Conservation (phyloP, 2,113 vertebrate species). For the Cyprinodon tularosa region DNA sequence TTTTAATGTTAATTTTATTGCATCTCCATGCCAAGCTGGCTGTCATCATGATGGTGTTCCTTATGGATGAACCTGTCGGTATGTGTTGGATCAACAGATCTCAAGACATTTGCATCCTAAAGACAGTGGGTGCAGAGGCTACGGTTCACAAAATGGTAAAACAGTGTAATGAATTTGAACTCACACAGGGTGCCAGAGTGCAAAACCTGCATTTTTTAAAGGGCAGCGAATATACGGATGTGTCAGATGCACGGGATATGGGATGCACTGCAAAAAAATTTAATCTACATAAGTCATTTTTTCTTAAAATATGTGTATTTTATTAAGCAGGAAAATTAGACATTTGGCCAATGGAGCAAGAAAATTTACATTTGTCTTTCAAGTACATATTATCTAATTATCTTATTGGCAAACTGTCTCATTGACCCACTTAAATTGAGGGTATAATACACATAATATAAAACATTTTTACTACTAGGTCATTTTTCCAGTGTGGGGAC, state of each 20-base stretch:
- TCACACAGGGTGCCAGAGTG: conserved; percentile 17
- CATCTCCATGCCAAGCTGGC: not conserved
- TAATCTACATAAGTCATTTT: not conserved
- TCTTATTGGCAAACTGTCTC: too few species aligned
- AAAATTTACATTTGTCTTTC: too few species aligned
- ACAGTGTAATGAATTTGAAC: conserved; percentile 41
- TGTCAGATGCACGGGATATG: not conserved
- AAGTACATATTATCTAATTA: too few species aligned
- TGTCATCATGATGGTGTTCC: not conserved
- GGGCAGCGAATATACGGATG: not conserved
- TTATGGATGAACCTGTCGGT: not conserved
- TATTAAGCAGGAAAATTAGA: too few species aligned
- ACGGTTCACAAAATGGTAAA: conserved; percentile 23
- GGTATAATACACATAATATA: too few species aligned
- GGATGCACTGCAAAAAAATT: conserved; percentile 6
- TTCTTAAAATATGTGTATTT: too few species aligned
- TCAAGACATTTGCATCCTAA: conserved; percentile 38
- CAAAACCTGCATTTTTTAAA: conserved; percentile 39
- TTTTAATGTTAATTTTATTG: conserved; percentile 2
- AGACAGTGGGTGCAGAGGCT: not conserved
- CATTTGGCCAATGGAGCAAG: too few species aligned
- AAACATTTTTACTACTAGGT: too few species aligned
- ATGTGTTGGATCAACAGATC: conserved; percentile 4
- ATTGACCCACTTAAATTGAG: too few species aligned
- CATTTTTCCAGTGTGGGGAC: not conserved